A percentile compares a stretch with the other conserved stretches of the same genome.
These are phyloP conservation scores for Papilio aristodemus DNA, from an alignment of 1,140 invertebrate genomes.

Conservation along the genomic window DNA sequence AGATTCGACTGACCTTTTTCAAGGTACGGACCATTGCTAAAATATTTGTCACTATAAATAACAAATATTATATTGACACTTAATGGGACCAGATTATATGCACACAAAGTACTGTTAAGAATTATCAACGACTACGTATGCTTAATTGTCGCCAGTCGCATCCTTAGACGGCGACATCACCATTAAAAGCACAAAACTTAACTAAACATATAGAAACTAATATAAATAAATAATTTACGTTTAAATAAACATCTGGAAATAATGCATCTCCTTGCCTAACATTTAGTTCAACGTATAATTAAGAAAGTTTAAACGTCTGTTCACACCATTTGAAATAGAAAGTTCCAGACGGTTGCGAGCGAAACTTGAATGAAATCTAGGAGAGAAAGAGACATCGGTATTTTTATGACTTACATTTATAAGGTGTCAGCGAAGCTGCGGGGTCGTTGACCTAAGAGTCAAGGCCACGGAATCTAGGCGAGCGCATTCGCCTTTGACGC, in stretches of 20 bases:
- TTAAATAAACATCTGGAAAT: background rate
- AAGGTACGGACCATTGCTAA: too few relatives aligned
- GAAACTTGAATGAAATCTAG: constrained; percentile 23
- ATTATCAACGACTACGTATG: too few relatives aligned
- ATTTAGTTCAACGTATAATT: too few relatives aligned
- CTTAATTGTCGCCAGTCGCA: too few relatives aligned
- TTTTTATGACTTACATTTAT: background rate
- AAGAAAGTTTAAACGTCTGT: background rate
- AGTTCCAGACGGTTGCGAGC: constrained; percentile 22
- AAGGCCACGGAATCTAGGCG: constrained; percentile 25
- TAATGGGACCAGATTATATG: too few relatives aligned
- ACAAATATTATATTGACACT: too few relatives aligned
- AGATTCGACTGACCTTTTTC: too few relatives aligned
- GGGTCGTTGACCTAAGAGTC: constrained; percentile 27
- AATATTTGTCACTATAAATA: too few relatives aligned
- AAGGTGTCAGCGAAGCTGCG: constrained; percentile 22
- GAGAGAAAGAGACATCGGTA: constrained; percentile 14
- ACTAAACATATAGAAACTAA: too few relatives aligned
- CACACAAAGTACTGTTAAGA: too few relatives aligned
- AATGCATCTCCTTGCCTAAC: background rate
- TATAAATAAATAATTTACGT: background rate
- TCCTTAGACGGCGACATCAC: too few relatives aligned
- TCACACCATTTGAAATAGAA: constrained; percentile 22
- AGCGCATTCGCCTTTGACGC: constrained; percentile 1
- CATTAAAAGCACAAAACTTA: too few relatives aligned